These are phyloP conservation scores for Phrixothrix hirtus DNA, from an alignment of 2,888 invertebrate genomes.

Conservation along the genomic window DNA sequence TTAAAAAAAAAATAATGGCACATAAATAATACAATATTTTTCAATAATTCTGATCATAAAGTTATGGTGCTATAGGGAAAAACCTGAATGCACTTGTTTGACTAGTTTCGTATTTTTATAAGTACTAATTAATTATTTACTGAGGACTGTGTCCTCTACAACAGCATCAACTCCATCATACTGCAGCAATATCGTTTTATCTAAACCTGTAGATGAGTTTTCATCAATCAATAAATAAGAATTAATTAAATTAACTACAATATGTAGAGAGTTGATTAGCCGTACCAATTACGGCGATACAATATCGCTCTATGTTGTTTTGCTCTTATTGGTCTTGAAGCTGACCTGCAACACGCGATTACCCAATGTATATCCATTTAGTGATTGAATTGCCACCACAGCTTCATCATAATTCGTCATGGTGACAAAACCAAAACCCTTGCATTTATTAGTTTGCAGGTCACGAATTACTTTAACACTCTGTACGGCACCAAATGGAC, in stretches of 20 bases:
- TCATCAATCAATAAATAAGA: conserved; percentile 34
- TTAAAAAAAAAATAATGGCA: conserved; percentile 44
- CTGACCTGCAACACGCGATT: conserved; percentile 96
- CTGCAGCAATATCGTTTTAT: conserved; percentile 33
- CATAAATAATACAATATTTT: conserved; percentile 46
- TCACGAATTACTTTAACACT: conserved; percentile 96
- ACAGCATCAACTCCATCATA: conserved; percentile 32
- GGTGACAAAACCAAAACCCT: conserved; percentile 97
- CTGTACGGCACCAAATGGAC: conserved; percentile 96
- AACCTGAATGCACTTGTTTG: conserved; percentile 56
- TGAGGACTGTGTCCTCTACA: conserved; percentile 24
- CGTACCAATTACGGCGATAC: conserved; percentile 8
- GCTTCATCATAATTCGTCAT: conserved; percentile 99
- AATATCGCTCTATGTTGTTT: conserved; percentile 61
- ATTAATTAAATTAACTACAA: conserved; percentile 26
- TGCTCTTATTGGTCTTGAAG: conserved; percentile 93
- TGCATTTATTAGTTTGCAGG: conserved; percentile 94
- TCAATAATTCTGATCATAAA: conserved; percentile 43
- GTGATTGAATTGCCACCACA: conserved; percentile 91
- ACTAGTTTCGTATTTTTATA: conserved; percentile 57
- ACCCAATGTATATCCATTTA: conserved; percentile 94
- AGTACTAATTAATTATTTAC: conserved; percentile 44
- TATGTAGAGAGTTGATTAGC: conserved; percentile 9
- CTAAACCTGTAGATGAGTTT: no score
- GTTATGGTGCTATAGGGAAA: conserved; percentile 54